phyloP scores from a whole-genome alignment of 2,113 vertebrate genomes.

The Hiodon tergisus region DNA sequence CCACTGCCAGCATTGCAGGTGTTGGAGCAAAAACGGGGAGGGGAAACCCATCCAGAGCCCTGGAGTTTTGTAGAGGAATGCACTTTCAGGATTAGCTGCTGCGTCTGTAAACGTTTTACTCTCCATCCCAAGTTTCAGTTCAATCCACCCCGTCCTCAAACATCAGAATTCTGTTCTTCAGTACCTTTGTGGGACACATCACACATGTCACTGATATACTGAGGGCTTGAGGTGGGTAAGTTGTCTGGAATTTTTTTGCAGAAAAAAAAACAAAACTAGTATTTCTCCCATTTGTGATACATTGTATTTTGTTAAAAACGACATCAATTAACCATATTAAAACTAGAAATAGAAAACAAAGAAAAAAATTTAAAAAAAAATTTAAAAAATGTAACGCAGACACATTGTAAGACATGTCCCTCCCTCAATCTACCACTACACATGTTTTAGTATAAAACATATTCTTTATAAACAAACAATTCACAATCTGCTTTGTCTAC shows the following conservation, averaged over 20 bases:
- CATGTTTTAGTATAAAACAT: constrained; percentile 76
- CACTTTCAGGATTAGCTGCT: not conserved
- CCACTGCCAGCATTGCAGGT: too few species aligned
- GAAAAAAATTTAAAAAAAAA: constrained; percentile 21
- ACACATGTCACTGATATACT: not conserved
- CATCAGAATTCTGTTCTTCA: not conserved
- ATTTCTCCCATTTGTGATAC: not conserved
- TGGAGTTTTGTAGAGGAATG: not conserved
- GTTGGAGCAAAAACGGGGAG: too few species aligned
- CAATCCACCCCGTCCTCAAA: not conserved
- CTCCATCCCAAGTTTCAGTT: too few species aligned
- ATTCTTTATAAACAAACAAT: constrained; percentile 80
- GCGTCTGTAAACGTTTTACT: constrained; percentile 15
- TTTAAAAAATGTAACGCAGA: constrained; percentile 56
- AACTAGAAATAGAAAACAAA: constrained; percentile 55
- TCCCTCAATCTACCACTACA: constrained; percentile 62
- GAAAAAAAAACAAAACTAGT: too few species aligned
- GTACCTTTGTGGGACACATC: not conserved
- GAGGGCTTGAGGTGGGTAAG: constrained; percentile 13
- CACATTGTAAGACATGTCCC: constrained; percentile 64
- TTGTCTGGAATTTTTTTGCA: not conserved
- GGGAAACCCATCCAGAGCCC: not conserved
- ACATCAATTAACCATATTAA: constrained; percentile 51
- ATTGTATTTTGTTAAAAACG: constrained; percentile 42
- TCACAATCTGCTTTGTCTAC: constrained; percentile 72